Evolutionary conservation across 2,113 vertebrate genomes (phyloP).

Genomic region (Cavia aperea): DNA sequence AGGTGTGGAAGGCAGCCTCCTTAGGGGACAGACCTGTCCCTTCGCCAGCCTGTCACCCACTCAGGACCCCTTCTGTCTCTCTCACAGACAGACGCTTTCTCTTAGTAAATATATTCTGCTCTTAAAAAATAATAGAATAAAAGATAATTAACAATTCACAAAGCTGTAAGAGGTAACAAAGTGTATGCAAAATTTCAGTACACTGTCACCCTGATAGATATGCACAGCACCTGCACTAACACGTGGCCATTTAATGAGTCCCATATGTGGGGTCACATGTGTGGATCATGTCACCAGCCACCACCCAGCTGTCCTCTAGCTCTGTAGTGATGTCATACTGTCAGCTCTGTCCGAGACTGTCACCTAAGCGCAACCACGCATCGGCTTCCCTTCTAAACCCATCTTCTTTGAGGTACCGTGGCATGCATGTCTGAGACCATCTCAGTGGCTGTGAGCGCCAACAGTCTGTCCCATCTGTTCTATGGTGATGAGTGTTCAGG

Average conservation of each 20-base stretch:
- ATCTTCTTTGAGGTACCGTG: background rate
- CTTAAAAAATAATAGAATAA: too few species aligned
- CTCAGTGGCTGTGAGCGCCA: background rate
- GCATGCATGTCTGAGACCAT: background rate
- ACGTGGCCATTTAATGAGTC: background rate
- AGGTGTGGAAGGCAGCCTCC: too few species aligned
- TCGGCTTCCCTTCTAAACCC: background rate
- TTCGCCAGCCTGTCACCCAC: too few species aligned
- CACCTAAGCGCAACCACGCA: background rate
- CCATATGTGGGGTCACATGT: background rate
- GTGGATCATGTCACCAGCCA: background rate
- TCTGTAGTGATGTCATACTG: background rate
- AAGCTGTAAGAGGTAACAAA: background rate
- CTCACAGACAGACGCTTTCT: too few species aligned
- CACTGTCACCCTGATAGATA: background rate
- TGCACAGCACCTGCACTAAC: background rate
- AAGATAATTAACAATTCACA: conserved; percentile 17
- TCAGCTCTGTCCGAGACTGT: background rate
- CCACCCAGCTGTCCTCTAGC: background rate
- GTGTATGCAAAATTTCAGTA: background rate
- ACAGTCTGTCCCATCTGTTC: background rate
- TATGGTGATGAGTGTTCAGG: background rate
- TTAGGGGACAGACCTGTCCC: too few species aligned
- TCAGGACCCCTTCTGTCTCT: too few species aligned
- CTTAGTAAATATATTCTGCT: too few species aligned